These are phyloP conservation scores for Choloepus didactylus DNA, from an alignment of 2,797 vertebrate species.

Conservation along the genomic window DNA sequence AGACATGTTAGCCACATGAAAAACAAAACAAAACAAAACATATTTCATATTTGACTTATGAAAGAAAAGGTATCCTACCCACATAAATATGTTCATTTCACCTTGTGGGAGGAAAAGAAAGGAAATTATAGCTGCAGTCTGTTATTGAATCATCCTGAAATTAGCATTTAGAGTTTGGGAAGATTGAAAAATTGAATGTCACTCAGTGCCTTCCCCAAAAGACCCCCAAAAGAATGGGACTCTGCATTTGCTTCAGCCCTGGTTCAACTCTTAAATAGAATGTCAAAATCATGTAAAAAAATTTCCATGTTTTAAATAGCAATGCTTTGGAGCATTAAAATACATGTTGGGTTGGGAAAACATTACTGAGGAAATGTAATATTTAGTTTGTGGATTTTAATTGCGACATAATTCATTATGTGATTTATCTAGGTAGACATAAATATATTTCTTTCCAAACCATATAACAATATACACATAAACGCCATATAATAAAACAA, in stretches of 20 bases:
- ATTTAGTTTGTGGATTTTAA: conserved; percentile 84
- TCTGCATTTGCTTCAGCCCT: conserved; percentile 81
- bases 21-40: not conserved
- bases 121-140: conserved; percentile 80
- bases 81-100: conserved; percentile 85
- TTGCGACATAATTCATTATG: conserved; percentile 80
- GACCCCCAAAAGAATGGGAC: conserved; percentile 76
- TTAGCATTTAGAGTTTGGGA: conserved; percentile 85
- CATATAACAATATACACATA: conserved; percentile 51
- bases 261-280: conserved; percentile 83
- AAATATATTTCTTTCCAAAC: conserved; percentile 78
- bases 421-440: conserved; percentile 84
- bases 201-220: conserved; percentile 79
- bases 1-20: conserved; percentile 75
- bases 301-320: conserved; percentile 86
- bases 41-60: conserved; percentile 82
- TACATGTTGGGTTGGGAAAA: conserved; percentile 84
- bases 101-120: conserved; percentile 83
- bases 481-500: conserved; percentile 75
- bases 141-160: conserved; percentile 86
- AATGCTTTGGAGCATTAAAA: conserved; percentile 84
- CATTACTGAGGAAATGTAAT: conserved; percentile 84
- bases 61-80: conserved; percentile 81
- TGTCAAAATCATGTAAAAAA: conserved; percentile 85
- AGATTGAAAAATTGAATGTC: conserved; percentile 84